Conservation (phyloP, 2,888 invertebrate species). For the Noctua pronuba region DNA sequence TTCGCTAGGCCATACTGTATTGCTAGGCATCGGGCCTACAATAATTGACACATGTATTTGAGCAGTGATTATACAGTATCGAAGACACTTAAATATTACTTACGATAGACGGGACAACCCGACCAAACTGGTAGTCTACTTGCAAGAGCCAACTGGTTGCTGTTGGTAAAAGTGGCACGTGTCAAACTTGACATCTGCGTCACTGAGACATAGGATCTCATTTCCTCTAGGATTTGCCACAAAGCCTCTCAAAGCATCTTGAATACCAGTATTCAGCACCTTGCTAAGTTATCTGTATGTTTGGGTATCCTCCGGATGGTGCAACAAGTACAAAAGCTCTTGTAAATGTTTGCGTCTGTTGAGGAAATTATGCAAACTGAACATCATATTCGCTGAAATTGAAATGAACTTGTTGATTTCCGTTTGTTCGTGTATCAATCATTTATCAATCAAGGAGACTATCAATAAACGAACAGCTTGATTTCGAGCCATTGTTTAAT, state of each 20-base stretch:
- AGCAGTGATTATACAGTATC: background rate
- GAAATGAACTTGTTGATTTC: slow-evolving; percentile 14
- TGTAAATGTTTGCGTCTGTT: slow-evolving; percentile 25
- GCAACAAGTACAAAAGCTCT: slow-evolving; percentile 8
- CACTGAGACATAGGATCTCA: background rate
- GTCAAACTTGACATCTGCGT: background rate
- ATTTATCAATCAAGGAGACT: slow-evolving; percentile 20
- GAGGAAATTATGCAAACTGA: slow-evolving; percentile 30
- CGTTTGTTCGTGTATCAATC: slow-evolving; percentile 23
- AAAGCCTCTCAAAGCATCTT: background rate
- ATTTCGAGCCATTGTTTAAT: slow-evolving; percentile 17
- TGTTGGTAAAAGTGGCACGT: background rate
- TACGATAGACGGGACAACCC: background rate
- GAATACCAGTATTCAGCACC: background rate
- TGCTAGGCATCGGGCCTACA: background rate
- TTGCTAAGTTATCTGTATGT: background rate
- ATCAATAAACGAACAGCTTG: slow-evolving; percentile 6
- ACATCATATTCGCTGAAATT: background rate
- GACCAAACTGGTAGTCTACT: background rate
- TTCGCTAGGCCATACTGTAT: no score
- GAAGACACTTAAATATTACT: background rate
- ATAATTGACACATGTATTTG: slow-evolving; percentile 9
- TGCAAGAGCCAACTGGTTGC: background rate
- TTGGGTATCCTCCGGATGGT: slow-evolving; percentile 27
- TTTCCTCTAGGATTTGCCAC: background rate